Percentiles rank a stretch among this genome's conserved stretches.
These are phyloP conservation scores for Andrena cerasifolii DNA, from an alignment of 1,140 invertebrate genomes.

Conservation along the genomic window DNA sequence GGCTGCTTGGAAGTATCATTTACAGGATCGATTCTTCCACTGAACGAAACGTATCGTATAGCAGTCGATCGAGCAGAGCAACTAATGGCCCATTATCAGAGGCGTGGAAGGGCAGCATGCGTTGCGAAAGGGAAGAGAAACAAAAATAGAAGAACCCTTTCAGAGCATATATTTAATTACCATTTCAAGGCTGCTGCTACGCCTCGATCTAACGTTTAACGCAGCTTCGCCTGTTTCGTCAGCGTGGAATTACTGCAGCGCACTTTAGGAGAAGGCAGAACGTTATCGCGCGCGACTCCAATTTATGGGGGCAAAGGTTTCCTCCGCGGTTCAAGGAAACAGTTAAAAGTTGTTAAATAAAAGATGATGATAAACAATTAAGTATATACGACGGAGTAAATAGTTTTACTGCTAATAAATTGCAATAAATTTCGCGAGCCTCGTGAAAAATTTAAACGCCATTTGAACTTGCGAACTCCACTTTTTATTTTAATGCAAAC, in stretches of 20 bases:
- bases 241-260: neutral
- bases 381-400: neutral
- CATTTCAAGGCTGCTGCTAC: neutral
- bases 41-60: neutral
- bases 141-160: conserved; percentile 34
- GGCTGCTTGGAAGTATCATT: neutral
- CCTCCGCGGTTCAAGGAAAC: neutral
- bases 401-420: neutral
- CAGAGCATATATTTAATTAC: neutral
- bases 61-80: neutral
- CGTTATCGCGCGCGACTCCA: neutral
- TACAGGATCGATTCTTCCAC: neutral
- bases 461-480: fast-evolving
- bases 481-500: neutral
- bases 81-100: neutral
- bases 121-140: neutral
- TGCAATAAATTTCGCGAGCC: too few relatives aligned
- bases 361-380: too few relatives aligned
- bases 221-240: conserved; percentile 1
- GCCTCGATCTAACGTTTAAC: neutral
- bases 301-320: neutral
- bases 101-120: conserved; percentile 22
- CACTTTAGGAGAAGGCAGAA: neutral
- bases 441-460: neutral
- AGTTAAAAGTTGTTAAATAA: too few relatives aligned